phyloP scores from a whole-genome alignment of 2,888 invertebrate species.

The Rotaria magnacalcarata region DNA sequence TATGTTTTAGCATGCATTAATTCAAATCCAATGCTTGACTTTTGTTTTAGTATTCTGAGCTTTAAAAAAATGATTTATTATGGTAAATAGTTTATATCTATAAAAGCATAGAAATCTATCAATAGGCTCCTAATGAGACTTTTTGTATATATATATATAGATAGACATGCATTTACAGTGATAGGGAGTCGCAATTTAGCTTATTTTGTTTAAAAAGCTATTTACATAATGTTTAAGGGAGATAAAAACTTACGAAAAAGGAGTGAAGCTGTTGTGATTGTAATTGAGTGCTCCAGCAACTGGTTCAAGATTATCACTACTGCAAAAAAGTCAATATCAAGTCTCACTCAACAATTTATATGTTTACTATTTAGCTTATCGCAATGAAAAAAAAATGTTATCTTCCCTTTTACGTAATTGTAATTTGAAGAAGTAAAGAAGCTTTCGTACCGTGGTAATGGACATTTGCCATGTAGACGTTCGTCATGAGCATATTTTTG shows the following conservation, averaged over 20 bases:
- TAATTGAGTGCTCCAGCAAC: constrained; percentile 3
- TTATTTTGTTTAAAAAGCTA: background rate
- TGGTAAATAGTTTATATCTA: background rate
- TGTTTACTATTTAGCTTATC: background rate
- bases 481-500: constrained; percentile 80
- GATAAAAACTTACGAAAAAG: constrained; percentile 8
- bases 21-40: background rate
- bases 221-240: background rate
- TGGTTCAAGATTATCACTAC: constrained; percentile 18
- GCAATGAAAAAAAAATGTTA: background rate
- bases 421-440: constrained; percentile 41
- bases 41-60: background rate
- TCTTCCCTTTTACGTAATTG: background rate
- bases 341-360: background rate
- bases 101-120: background rate
- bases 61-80: background rate
- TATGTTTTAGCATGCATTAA: background rate
- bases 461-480: constrained; percentile 76
- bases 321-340: constrained; percentile 21
- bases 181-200: background rate
- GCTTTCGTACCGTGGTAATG: constrained; percentile 70
- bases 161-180: background rate
- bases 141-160: background rate
- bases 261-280: constrained; percentile 16
- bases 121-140: too few species aligned